Percentiles rank a stretch among this genome's conserved stretches.
These are phyloP conservation scores for Drosophila varians DNA, from an alignment of 1,140 invertebrate species.

Conservation along the genomic window DNA sequence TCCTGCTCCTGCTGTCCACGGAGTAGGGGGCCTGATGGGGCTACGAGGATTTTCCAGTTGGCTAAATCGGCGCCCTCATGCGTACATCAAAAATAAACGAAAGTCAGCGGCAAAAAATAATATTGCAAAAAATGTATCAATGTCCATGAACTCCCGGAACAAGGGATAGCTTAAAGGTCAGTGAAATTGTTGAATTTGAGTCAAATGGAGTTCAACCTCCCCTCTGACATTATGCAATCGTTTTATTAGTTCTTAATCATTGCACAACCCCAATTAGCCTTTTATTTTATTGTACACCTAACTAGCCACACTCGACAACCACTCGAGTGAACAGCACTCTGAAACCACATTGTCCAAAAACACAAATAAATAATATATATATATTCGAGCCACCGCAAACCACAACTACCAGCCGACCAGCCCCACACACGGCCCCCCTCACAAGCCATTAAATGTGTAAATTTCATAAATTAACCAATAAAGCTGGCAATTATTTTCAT, in stretches of 20 bases:
- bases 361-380: slow-evolving; percentile 46
- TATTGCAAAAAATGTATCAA: slow-evolving; percentile 17
- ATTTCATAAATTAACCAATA: slow-evolving; percentile 79
- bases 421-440: slow-evolving; percentile 7
- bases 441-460: slow-evolving; percentile 60
- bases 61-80: slow-evolving; percentile 66
- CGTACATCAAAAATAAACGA: slow-evolving; percentile 63
- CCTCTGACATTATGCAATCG: not conserved
- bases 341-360: slow-evolving; percentile 36
- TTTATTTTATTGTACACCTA: slow-evolving; percentile 13
- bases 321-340: slow-evolving; percentile 28
- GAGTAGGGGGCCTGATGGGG: slow-evolving; percentile 17
- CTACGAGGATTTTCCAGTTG: slow-evolving; percentile 65
- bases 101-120: slow-evolving; percentile 25
- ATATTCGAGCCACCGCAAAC: slow-evolving; percentile 23
- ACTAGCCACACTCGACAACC: slow-evolving; percentile 31
- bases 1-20: not conserved
- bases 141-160: not conserved
- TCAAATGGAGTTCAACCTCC: too few relatives aligned
- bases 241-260: not conserved
- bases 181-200: not conserved
- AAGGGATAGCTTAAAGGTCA: not conserved
- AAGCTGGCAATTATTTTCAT: slow-evolving; percentile 69
- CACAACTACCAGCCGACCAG: slow-evolving; percentile 32
- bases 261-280: slow-evolving; percentile 1